These are phyloP conservation scores for Eupelmus urozonus DNA, from an alignment of 2,888 invertebrate species.

Conservation along the genomic window DNA sequence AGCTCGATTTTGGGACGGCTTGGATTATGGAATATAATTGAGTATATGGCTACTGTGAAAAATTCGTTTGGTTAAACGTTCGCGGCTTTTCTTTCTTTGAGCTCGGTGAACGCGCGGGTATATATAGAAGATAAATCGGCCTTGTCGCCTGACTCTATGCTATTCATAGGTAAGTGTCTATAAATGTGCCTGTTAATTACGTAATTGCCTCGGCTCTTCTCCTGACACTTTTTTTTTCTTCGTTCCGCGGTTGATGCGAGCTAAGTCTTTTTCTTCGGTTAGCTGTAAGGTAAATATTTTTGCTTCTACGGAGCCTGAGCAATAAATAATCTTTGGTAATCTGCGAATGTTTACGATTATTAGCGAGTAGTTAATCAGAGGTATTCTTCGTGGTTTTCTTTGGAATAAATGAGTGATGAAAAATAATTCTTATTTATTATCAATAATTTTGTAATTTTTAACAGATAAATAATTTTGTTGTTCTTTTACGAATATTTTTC, in stretches of 20 bases:
- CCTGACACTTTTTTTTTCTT: not conserved
- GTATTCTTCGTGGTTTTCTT: no score
- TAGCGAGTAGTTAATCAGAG: no score
- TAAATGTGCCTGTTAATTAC: slow-evolving; percentile 37
- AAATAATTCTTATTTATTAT: no score
- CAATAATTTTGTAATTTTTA: no score
- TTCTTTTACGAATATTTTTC: not conserved
- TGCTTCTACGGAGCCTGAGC: not conserved
- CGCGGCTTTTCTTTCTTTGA: slow-evolving; percentile 5
- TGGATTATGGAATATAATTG: not conserved
- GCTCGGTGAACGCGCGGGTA: no score
- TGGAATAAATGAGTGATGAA: no score
- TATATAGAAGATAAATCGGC: slow-evolving; percentile 34
- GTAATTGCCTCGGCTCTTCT: slow-evolving; percentile 19
- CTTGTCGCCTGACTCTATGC: slow-evolving; percentile 14
- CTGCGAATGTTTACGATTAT: no score
- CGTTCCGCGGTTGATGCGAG: not conserved
- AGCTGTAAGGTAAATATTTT: no score
- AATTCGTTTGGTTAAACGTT: no score
- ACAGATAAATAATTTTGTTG: not conserved
- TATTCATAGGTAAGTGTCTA: slow-evolving; percentile 46
- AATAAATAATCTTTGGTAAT: no score
- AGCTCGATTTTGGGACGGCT: not conserved
- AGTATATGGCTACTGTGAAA: no score
- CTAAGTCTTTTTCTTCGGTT: no score